These are phyloP conservation scores for Musca domestica DNA, from an alignment of 1,140 invertebrate genomes.

Conservation along the genomic window DNA sequence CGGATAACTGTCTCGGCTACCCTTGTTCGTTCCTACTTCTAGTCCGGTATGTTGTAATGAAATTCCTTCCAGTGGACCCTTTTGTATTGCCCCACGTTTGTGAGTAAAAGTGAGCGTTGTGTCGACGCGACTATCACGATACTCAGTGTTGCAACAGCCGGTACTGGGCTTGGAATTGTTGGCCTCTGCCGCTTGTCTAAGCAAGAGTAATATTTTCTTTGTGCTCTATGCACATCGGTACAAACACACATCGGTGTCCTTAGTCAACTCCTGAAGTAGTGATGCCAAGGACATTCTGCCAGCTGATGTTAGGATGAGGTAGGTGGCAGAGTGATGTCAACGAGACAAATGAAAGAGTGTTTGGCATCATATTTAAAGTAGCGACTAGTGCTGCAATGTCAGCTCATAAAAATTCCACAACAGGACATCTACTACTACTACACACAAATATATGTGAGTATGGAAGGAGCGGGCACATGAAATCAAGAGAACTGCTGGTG, in stretches of 20 bases:
- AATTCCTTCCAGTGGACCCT: no score
- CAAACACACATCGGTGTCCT: neutral
- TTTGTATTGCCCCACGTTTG: neutral
- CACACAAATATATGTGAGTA: neutral
- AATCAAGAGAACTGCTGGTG: no score
- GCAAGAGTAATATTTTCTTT: no score
- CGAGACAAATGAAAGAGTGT: neutral
- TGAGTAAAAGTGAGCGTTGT: neutral
- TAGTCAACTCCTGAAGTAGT: constrained; percentile 4
- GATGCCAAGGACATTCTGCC: constrained; percentile 20
- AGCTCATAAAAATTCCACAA: constrained; percentile 25
- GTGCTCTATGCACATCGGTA: neutral
- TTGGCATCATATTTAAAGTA: constrained; percentile 14
- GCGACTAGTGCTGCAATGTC: constrained; percentile 19
- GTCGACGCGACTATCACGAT: neutral
- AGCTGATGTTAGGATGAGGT: neutral
- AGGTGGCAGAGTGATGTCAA: neutral
- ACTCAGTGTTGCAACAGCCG: neutral
- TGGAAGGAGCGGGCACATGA: no score
- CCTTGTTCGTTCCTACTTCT: no score
- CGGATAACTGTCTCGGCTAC: no score
- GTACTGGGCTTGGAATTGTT: no score
- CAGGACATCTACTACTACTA: constrained; percentile 9
- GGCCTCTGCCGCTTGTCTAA: no score
- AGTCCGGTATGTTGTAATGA: no score